These are phyloP conservation scores for Trogon melanurus DNA, from an alignment of 2,113 vertebrate species.

Conservation along the genomic window DNA sequence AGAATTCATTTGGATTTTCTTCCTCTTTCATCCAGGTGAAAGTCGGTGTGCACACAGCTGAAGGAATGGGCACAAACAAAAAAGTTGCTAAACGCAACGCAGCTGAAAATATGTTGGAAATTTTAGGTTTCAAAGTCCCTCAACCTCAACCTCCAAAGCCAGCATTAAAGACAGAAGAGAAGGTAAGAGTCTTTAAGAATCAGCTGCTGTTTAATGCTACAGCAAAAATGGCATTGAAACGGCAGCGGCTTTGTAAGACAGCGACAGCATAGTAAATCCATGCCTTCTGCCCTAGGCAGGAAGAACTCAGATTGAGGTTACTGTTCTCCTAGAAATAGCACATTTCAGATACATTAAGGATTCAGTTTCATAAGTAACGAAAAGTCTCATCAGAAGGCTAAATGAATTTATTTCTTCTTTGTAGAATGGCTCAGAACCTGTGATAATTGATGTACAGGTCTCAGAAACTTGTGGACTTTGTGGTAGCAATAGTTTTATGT, in stretches of 20 bases:
- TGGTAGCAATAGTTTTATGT: background rate
- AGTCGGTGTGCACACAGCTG: conserved; percentile 89
- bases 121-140: conserved; percentile 96
- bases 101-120: conserved; percentile 96
- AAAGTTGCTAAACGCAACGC: conserved; percentile 97
- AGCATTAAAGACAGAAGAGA: conserved; percentile 96
- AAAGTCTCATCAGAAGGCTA: background rate
- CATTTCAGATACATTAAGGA: background rate
- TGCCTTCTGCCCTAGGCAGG: background rate
- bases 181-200: conserved; percentile 74
- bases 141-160: conserved; percentile 94
- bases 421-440: background rate
- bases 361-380: background rate
- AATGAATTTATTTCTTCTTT: background rate
- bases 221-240: background rate
- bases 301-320: background rate
- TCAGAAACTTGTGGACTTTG: background rate
- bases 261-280: background rate
- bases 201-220: background rate
- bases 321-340: background rate
- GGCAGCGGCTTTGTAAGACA: background rate
- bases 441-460: background rate
- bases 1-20: background rate
- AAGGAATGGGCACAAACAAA: conserved; percentile 95
- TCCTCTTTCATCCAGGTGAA: conserved; percentile 80